A percentile compares a stretch with the other conserved stretches of the same genome.
phyloP scores from a whole-genome alignment of 2,888 invertebrate species.

The Acleris holmiana region DNA sequence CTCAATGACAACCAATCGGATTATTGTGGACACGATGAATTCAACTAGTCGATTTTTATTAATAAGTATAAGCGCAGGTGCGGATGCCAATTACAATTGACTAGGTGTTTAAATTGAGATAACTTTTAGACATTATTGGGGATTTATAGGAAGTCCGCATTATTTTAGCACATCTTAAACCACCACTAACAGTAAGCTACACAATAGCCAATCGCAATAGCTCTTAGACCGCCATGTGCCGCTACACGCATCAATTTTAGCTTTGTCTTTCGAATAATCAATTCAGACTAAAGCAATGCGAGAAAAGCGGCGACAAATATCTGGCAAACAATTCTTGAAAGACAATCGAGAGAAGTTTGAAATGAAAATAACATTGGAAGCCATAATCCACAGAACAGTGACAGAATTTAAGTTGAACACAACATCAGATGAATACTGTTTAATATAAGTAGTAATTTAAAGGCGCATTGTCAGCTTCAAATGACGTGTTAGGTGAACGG shows the following conservation, averaged over 20 bases:
- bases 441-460: conserved; percentile 2
- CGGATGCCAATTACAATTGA: conserved; percentile 11
- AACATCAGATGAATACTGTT: conserved; percentile 7
- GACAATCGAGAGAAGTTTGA: neutral
- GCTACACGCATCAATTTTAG: neutral
- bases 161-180: too few relatives aligned
- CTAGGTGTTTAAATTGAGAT: conserved; percentile 13
- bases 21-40: conserved; percentile 50
- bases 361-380: neutral
- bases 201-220: neutral
- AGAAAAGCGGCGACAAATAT: neutral
- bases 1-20: conserved; percentile 56
- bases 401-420: conserved; percentile 6
- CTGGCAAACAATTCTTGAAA: neutral
- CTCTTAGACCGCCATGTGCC: neutral
- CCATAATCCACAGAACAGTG: neutral
- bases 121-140: neutral
- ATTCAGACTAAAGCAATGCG: neutral
- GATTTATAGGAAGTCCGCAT: too few relatives aligned
- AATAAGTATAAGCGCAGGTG: conserved; percentile 17
- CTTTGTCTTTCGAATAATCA: neutral
- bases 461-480: conserved; percentile 5
- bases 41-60: conserved; percentile 32
- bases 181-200: neutral
- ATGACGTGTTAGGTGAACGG: conserved; percentile 3